Evolutionary conservation across 1,140 invertebrate species (phyloP), one percentile per base, ranked within the genome.

Genomic region (Drosophila mauritiana): DNA sequence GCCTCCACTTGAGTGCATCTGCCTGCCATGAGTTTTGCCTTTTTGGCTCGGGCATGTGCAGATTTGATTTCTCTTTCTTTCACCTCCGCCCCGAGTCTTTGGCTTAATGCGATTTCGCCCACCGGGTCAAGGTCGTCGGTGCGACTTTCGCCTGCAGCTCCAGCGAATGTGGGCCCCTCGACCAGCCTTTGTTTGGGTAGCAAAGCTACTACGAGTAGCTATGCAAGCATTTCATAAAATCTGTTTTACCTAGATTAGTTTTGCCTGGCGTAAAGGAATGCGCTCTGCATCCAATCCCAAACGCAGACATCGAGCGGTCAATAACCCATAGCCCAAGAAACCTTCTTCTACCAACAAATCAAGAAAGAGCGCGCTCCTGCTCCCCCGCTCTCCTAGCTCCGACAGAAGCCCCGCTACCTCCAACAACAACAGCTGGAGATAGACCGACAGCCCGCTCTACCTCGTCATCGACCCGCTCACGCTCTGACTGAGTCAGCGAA

Each of bases 71-170:
- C 40, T 13, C 48, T 54, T 62, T 73, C 51, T 17, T 4, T 17
- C 17, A n/a, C 49, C 37, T 34, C 31, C 59, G 12, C n/a, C 27
- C 36, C 27, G 22, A 27, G 37, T n/a, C 45, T 48, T 68, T 37
- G 73, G 31, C 45, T 55, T 63, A 74, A 74, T 82, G 79, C 63
- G 76, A 83, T 59, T 78, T 58, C 42, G 54, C 68, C 64, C 63
- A 46, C 69, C 70, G 64, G 80, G 80, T 83, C 80, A 83, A 48
- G 80, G 80, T 59, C 75, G 56, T 7, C 10, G 13, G 0, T 40
- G 58, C 43, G 52, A 59, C 65, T 81, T 49, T 61, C 62, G 54
- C 22, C 56, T 53, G 53, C 54, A 31, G 39, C 11, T 45, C 17
- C 20, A 27, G 7, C 6, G 27, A 12, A 12, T 46, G 34, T 55